phyloP scores from a whole-genome alignment of 23 tunicate species.

The Halocynthia aurantium region DNA sequence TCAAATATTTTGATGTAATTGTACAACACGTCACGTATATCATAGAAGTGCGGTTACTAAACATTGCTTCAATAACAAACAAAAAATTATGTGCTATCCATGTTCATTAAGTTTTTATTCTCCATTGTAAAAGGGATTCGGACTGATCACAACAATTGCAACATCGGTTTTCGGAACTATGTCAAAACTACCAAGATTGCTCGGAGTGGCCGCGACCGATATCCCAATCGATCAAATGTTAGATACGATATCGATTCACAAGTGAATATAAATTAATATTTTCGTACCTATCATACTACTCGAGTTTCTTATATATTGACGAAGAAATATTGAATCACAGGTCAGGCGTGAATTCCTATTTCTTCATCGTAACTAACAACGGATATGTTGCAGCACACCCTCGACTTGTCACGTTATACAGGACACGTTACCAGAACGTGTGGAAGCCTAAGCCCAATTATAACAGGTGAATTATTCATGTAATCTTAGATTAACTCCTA shows the following conservation, averaged over 20 bases:
- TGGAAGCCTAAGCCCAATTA: conserved; percentile 29
- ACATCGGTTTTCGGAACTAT: conserved; percentile 41
- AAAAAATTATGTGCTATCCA: too few relatives aligned
- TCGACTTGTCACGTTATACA: conserved; percentile 27
- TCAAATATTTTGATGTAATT: too few relatives aligned
- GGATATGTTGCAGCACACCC: conserved; percentile 67
- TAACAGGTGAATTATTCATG: conserved; percentile 36
- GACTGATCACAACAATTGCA: conserved; percentile 42
- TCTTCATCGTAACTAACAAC: conserved; percentile 61
- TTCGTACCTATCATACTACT: background rate
- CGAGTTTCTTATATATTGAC: background rate
- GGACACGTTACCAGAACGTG: background rate
- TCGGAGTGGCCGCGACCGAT: conserved; percentile 76
- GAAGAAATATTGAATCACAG: conserved; percentile 14
- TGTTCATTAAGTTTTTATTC: too few relatives aligned
- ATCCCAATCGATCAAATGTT: conserved; percentile 49
- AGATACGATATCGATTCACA: conserved; percentile 46
- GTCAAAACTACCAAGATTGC: conserved; percentile 24
- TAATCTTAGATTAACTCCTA: background rate
- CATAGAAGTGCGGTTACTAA: too few relatives aligned
- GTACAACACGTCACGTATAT: too few relatives aligned
- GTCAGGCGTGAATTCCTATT: conserved; percentile 61
- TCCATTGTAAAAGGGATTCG: conserved; percentile 27
- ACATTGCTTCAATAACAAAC: too few relatives aligned
- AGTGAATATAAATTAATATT: conserved; percentile 12